Conservation (phyloP, 2,797 vertebrate genomes). For the Anomalospiza imberbis region DNA sequence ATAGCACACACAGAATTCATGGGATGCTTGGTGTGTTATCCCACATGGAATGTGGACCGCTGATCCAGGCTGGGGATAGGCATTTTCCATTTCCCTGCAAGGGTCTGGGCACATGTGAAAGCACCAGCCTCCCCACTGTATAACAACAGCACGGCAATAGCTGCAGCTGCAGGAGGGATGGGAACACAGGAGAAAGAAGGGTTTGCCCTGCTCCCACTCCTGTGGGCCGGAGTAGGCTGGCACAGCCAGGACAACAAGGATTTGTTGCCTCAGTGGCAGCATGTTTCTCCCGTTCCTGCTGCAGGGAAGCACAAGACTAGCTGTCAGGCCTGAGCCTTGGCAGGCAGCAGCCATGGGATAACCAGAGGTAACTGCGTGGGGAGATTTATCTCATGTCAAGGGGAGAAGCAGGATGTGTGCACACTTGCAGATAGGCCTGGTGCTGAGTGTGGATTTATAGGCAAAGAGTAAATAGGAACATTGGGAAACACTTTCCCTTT, state of each 20-base stretch:
- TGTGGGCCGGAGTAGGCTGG: not conserved
- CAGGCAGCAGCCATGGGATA: not conserved
- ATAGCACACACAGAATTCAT: accelerated
- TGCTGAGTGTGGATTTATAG: not conserved
- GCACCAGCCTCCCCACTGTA: not conserved
- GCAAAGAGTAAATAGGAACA: conserved; percentile 23
- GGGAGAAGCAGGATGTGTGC: not conserved
- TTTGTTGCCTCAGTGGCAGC: not conserved
- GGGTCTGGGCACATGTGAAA: not conserved
- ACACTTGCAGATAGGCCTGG: not conserved
- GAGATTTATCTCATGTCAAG: not conserved
- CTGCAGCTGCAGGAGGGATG: not conserved
- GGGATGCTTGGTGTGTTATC: not conserved
- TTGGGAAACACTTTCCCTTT: conserved; percentile 15
- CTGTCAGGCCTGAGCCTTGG: not conserved
- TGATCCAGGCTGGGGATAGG: not conserved
- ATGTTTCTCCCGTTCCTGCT: not conserved
- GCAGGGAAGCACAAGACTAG: not conserved
- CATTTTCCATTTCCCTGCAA: not conserved
- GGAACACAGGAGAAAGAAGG: not conserved
- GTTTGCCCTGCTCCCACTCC: not conserved
- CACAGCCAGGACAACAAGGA: not conserved
- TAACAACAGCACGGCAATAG: not conserved
- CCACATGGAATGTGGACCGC: not conserved
- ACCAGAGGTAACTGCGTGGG: not conserved